phyloP scores from a whole-genome alignment of 2,797 vertebrate species.

The Morus bassanus region DNA sequence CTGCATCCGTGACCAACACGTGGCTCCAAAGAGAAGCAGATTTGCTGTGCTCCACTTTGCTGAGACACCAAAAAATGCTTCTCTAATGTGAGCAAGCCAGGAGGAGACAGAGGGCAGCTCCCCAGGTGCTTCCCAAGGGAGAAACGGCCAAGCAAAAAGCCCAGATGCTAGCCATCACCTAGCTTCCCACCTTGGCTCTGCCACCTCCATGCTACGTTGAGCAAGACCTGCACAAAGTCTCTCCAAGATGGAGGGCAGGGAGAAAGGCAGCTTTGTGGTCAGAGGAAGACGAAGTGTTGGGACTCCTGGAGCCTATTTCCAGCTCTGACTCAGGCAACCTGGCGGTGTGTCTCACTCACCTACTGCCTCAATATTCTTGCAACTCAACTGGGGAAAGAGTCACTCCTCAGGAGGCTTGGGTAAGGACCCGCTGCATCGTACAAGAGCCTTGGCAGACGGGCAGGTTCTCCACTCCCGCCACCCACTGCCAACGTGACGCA shows the following conservation, averaged over 20 bases:
- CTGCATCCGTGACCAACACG: not conserved
- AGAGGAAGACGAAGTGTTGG: not conserved
- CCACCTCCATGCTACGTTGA: not conserved
- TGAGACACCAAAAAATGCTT: not conserved
- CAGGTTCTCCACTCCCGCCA: not conserved
- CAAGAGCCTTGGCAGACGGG: not conserved
- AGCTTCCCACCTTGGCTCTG: not conserved
- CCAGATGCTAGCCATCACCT: not conserved
- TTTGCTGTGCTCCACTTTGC: not conserved
- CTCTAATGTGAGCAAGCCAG: not conserved
- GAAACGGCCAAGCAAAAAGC: not conserved
- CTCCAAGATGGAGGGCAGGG: not conserved
- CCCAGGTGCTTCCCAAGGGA: not conserved
- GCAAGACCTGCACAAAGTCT: not conserved
- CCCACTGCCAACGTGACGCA: accelerated
- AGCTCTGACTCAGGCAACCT: not conserved
- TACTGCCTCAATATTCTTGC: not conserved
- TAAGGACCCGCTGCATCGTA: not conserved
- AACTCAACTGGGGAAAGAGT: not conserved
- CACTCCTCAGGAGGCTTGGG: not conserved
- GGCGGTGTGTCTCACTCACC: not conserved
- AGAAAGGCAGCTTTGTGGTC: not conserved
- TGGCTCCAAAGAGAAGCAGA: not conserved
- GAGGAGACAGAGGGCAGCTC: not conserved
- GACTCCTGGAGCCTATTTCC: not conserved